Conservation (phyloP, 2,797 vertebrate species). For the Artibeus jamaicensis region DNA sequence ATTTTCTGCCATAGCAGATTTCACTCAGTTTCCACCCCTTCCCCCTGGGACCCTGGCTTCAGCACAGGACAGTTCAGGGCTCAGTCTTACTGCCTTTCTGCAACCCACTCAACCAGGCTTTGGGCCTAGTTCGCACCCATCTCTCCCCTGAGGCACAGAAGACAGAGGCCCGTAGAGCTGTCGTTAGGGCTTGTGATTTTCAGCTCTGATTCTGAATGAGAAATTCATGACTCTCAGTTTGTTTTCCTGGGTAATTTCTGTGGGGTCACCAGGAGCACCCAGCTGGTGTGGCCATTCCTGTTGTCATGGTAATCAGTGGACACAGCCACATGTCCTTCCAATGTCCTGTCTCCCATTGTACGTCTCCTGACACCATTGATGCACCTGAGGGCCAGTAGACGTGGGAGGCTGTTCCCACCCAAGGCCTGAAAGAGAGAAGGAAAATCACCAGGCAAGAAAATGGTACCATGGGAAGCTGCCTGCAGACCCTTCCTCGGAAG, state of each 20-base stretch:
- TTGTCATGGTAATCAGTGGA: neutral
- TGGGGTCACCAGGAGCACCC: neutral
- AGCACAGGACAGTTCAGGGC: neutral
- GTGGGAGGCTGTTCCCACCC: neutral
- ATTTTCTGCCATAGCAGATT: neutral
- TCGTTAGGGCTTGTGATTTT: neutral
- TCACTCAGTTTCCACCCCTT: neutral
- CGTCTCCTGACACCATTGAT: neutral
- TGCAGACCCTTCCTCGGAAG: too few species aligned
- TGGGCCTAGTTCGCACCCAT: neutral
- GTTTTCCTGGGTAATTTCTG: neutral
- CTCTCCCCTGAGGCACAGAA: too few species aligned
- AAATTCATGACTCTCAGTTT: neutral
- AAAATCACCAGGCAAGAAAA: too few species aligned
- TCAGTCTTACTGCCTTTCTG: neutral
- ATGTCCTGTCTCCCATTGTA: neutral
- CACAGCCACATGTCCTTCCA: neutral
- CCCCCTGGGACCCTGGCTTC: neutral
- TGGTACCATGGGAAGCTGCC: too few species aligned
- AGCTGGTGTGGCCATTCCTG: neutral
- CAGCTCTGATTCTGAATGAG: neutral
- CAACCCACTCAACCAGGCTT: neutral
- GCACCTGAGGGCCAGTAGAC: too few species aligned
- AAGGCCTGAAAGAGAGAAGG: neutral
- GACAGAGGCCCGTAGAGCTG: neutral